Evolutionary conservation across 2,113 vertebrate species (phyloP).

Genomic region (Manacus vitellinus): DNA sequence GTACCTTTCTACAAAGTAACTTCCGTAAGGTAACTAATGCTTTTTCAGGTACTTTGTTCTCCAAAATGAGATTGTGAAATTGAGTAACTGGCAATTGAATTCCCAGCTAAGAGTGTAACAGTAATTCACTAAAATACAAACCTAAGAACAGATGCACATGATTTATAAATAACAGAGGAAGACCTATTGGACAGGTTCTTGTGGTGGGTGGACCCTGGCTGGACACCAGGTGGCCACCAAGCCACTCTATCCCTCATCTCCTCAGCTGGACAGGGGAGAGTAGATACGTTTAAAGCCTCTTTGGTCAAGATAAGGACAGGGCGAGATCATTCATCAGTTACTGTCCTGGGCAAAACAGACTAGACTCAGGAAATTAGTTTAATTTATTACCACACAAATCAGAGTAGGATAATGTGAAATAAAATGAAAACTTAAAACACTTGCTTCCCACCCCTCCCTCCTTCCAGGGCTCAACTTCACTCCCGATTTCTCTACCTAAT

Average conservation of each 20-base stretch:
- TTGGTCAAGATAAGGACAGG: background rate
- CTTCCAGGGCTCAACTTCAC: accelerated
- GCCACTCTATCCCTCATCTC: background rate
- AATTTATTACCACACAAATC: background rate
- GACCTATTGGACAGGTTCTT: background rate
- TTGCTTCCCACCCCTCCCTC: background rate
- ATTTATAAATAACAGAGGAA: background rate
- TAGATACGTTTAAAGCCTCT: accelerated
- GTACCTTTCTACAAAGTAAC: background rate
- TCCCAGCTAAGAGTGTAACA: background rate
- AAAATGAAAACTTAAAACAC: background rate
- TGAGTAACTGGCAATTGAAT: background rate
- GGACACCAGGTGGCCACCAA: background rate
- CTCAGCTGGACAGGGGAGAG: background rate
- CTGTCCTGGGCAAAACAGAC: background rate
- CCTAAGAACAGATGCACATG: background rate
- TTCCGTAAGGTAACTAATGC: background rate
- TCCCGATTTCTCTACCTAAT: background rate
- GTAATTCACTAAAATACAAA: background rate
- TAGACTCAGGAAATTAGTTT: background rate
- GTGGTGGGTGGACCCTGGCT: background rate
- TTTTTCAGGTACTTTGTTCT: background rate
- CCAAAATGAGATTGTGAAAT: background rate
- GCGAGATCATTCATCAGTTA: background rate
- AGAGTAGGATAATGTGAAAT: background rate